A percentile compares a stretch with the other conserved stretches of the same genome.
These are phyloP conservation scores for Meteorus cinctellus DNA, from an alignment of 2,888 invertebrate genomes.

Conservation along the genomic window DNA sequence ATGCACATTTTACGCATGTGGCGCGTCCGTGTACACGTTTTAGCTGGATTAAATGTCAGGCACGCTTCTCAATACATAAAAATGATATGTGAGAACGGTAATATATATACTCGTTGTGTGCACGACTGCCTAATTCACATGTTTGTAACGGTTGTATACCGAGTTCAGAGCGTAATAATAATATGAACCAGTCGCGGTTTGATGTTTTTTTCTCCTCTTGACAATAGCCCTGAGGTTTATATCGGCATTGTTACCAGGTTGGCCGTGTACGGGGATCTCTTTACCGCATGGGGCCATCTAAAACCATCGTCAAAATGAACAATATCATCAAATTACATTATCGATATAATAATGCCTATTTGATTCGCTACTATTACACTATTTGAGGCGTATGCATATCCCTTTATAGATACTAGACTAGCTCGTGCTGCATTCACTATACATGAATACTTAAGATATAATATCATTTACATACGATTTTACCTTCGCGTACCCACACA, in stretches of 20 bases:
- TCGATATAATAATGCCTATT: conserved; percentile 70
- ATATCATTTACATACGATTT: conserved; percentile 38
- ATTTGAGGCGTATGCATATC: not conserved
- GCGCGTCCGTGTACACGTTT: conserved; percentile 47
- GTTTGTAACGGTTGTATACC: conserved; percentile 43
- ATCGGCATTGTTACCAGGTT: conserved; percentile 35
- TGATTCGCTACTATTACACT: conserved; percentile 62
- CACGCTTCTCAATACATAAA: conserved; percentile 50
- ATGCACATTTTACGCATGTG: conserved; percentile 67
- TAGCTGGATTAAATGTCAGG: conserved; percentile 62
- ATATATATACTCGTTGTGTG: conserved; percentile 39
- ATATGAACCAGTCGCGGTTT: conserved; percentile 61
- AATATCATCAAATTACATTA: conserved; percentile 74
- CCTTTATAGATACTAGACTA: conserved; percentile 44
- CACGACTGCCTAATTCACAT: conserved; percentile 51
- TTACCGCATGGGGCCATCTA: conserved; percentile 27
- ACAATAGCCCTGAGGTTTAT: conserved; percentile 59
- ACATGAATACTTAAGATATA: conserved; percentile 29
- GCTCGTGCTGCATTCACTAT: conserved; percentile 36
- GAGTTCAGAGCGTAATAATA: conserved; percentile 53
- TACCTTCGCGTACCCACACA: not conserved
- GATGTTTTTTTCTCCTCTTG: conserved; percentile 49
- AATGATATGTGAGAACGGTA: not conserved
- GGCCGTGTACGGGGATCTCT: conserved; percentile 22
- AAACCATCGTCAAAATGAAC: conserved; percentile 68